phyloP scores from a whole-genome alignment of 2,797 vertebrate genomes.

The Propithecus deckenii region DNA sequence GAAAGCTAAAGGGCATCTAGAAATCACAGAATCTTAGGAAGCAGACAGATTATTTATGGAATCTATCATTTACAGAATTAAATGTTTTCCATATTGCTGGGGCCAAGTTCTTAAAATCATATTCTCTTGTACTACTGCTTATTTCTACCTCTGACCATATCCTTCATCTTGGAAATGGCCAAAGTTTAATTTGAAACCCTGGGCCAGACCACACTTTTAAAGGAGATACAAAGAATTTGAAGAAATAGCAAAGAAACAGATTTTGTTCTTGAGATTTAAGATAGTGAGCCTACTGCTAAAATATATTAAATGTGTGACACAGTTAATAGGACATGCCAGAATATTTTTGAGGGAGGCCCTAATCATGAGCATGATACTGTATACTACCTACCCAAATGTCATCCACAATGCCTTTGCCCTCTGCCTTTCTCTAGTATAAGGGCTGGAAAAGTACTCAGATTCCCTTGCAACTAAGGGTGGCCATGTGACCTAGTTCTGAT shows the following conservation, averaged over 20 bases:
- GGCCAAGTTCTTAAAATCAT: slow-evolving; percentile 14
- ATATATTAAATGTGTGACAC: slow-evolving; percentile 19
- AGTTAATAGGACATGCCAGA: neutral
- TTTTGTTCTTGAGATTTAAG: slow-evolving; percentile 44
- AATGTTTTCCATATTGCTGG: slow-evolving; percentile 9
- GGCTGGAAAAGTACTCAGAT: neutral
- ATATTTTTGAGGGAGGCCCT: neutral
- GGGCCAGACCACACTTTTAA: slow-evolving; percentile 46
- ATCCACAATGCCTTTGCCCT: neutral
- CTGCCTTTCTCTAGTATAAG: neutral
- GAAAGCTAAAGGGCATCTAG: neutral
- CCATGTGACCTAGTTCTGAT: neutral
- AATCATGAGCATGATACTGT: neutral
- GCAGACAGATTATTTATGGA: slow-evolving; percentile 29
- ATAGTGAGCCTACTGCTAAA: slow-evolving; percentile 1
- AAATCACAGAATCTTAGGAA: slow-evolving; percentile 42
- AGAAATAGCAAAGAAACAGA: neutral
- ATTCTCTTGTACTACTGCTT: neutral
- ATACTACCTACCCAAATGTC: neutral
- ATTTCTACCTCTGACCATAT: slow-evolving; percentile 30
- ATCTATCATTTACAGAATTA: neutral
- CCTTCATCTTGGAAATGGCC: slow-evolving; percentile 41
- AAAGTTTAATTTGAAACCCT: slow-evolving; percentile 64
- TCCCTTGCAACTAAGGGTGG: slow-evolving; percentile 1
- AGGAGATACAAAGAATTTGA: slow-evolving; percentile 31